Conservation (phyloP, 2,113 vertebrate species). For the Cavia porcellus region DNA sequence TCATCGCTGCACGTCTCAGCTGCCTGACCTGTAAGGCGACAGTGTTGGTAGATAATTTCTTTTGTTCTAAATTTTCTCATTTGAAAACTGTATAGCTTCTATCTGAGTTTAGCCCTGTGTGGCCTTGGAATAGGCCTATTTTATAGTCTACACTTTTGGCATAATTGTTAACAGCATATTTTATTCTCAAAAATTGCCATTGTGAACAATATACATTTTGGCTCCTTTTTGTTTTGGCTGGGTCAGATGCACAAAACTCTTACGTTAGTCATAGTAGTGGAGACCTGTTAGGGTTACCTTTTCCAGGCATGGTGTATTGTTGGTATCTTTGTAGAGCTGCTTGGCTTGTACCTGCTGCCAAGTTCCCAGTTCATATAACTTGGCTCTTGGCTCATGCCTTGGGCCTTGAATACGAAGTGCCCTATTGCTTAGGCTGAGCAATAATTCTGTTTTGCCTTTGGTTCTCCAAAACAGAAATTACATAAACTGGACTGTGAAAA, state of each 20-base stretch:
- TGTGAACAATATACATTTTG: not conserved
- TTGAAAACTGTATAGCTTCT: not conserved
- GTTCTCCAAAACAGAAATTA: not conserved
- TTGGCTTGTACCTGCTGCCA: not conserved
- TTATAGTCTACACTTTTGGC: not conserved
- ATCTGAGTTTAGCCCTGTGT: not conserved
- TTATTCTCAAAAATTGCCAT: not conserved
- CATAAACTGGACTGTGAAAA: not conserved
- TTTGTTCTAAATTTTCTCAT: not conserved
- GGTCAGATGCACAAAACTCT: not conserved
- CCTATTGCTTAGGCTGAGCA: not conserved
- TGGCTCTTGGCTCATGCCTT: not conserved
- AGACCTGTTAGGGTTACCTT: not conserved
- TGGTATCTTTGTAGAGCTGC: not conserved
- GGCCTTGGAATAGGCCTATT: not conserved
- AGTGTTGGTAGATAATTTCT: not conserved
- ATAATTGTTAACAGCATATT: not conserved
- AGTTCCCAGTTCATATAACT: not conserved
- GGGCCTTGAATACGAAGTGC: not conserved
- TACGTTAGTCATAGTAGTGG: not conserved
- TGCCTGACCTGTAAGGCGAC: not conserved
- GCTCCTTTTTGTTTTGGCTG: not conserved
- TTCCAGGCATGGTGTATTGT: not conserved
- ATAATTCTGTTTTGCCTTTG: constrained; percentile 9
- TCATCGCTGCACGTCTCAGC: not conserved